A percentile compares a stretch with the other conserved stretches of the same genome.
Conservation (phyloP, 2,888 invertebrate genomes). For the Dendrolimus houi region DNA sequence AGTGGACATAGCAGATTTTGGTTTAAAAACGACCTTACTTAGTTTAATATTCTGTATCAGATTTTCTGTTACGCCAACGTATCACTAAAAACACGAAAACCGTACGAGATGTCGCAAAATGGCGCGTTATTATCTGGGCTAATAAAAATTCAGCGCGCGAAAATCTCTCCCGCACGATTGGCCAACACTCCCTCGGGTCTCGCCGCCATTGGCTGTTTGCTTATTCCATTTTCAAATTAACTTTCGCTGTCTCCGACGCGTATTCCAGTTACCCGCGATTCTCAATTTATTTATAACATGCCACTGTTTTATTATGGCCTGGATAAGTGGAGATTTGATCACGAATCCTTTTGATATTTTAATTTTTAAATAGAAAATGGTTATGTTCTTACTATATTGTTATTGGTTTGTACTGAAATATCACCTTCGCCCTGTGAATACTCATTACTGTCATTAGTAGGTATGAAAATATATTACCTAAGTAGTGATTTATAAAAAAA, state of each 20-base stretch:
- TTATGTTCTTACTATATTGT: not conserved
- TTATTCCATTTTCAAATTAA: constrained; percentile 76
- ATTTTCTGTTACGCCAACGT: not conserved
- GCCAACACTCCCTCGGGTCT: constrained; percentile 49
- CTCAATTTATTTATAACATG: constrained; percentile 36
- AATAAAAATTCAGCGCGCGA: constrained; percentile 77
- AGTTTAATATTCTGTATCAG: too few species aligned
- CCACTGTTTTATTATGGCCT: constrained; percentile 34
- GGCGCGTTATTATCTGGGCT: constrained; percentile 71
- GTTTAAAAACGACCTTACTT: too few species aligned
- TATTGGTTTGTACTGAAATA: not conserved
- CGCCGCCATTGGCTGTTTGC: constrained; percentile 57
- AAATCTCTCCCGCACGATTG: constrained; percentile 58
- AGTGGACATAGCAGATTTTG: too few species aligned
- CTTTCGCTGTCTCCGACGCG: constrained; percentile 58
- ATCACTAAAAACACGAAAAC: constrained; percentile 36
- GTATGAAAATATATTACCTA: too few species aligned
- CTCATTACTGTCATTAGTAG: too few species aligned
- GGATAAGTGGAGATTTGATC: constrained; percentile 18
- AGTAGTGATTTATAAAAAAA: too few species aligned
- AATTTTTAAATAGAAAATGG: constrained; percentile 14
- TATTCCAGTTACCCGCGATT: constrained; percentile 14
- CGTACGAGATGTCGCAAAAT: constrained; percentile 63
- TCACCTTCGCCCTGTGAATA: too few species aligned
- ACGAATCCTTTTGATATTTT: not conserved